These are phyloP conservation scores for Dioctria rufipes DNA, from an alignment of 2,888 invertebrate genomes.

Conservation along the genomic window DNA sequence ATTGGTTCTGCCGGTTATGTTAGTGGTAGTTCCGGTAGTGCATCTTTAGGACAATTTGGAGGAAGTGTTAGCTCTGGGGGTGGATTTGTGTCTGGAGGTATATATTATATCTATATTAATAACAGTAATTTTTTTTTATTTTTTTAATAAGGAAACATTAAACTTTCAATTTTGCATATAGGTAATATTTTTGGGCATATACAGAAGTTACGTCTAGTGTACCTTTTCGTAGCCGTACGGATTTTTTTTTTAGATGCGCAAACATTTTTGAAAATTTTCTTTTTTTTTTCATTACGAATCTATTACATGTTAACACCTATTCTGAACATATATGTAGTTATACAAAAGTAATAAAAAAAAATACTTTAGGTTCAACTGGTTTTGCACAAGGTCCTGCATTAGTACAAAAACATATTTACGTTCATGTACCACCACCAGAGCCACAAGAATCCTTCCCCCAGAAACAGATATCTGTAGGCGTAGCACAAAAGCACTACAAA, in stretches of 20 bases:
- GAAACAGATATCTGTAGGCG: constrained; percentile 75
- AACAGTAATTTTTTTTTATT: too few relatives aligned
- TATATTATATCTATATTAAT: too few relatives aligned
- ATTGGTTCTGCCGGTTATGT: neutral
- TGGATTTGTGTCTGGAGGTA: constrained; percentile 61
- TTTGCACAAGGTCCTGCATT: constrained; percentile 70
- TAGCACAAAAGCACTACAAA: constrained; percentile 91
- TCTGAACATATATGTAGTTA: too few relatives aligned
- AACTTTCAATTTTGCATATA: too few relatives aligned
- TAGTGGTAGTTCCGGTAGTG: neutral
- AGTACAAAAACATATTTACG: constrained; percentile 90
- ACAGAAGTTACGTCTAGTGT: too few relatives aligned
- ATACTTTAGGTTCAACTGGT: neutral
- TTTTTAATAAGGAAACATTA: too few relatives aligned
- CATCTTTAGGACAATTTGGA: neutral
- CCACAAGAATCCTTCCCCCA: constrained; percentile 82
- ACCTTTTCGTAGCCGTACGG: too few relatives aligned
- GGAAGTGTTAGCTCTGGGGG: neutral
- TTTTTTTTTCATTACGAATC: too few relatives aligned
- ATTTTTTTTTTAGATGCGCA: neutral
- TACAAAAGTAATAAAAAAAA: neutral
- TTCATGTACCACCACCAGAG: constrained; percentile 90
- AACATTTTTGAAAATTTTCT: neutral
- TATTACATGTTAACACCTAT: too few relatives aligned
- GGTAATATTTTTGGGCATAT: too few relatives aligned